Base-by-base conservation (phyloP, 2,888 invertebrate species). In the Melipona beecheii region DNA sequence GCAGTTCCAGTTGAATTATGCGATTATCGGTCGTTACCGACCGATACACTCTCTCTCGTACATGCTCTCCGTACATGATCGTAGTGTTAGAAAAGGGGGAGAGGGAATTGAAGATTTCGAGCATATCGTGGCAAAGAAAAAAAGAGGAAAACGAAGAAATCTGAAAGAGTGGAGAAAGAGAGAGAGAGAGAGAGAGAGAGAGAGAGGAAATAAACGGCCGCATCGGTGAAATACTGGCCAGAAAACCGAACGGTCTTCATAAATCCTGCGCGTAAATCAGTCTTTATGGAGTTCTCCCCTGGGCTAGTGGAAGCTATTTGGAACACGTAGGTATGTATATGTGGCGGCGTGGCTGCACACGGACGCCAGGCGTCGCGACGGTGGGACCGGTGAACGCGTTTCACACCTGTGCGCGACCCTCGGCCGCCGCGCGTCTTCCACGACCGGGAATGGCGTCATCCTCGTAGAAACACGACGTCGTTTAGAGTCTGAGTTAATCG, bases 261-360 rank as follows among this genome's bases (percentile, higher is more conserved):
- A 93, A 93, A 93, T 93, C 92, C 91, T 87, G 89, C 89, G 90
- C 93, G 93, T 93, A 93, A 93, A 93, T 93, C 93, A 93, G 92
- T 91, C 92, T 93, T 93, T 93, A 93, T 93, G 90, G 93, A 92
- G 91, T 91, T 89, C 85, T 86, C 88, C 88, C 86, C 75, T 80
- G 90, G 88, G 84, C 84, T 43, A 87, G 84, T 74, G 76, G 86
- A 86, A 85, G 89, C 90, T 90, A 90, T 92, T 92, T 89, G 88
- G 86, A 87, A 75, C 84, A 85, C 77, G 77, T 65, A 50, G 52
- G 58, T 76, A 73, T 75, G 76, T 85, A 50, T 74, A 54, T 62
- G 27, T 52, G 24, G 60, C 58, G 21, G 49, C 68, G 60, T 68
- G 52, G n/a, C 17, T 43, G 58, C 62, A 70, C 79, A 78, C 69